phyloP scores from a whole-genome alignment of 1,140 invertebrate species.

The Caenorhabditis briggsae region DNA sequence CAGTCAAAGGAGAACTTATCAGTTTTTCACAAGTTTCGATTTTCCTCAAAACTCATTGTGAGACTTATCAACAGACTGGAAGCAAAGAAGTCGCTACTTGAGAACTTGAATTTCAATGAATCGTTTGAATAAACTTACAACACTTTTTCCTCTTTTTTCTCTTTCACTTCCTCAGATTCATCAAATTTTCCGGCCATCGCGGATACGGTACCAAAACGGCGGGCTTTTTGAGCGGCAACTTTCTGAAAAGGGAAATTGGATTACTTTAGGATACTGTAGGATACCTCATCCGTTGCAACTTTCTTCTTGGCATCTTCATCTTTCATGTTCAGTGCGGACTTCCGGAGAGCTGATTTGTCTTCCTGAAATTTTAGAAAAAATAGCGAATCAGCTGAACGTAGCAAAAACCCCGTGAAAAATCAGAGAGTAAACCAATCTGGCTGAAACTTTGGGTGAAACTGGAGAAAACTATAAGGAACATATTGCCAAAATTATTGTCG shows the following conservation, averaged over 20 bases:
- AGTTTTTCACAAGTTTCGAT: slow-evolving; percentile 5
- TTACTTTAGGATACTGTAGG: background rate
- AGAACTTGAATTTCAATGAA: background rate
- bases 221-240: slow-evolving; percentile 64
- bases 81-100: background rate
- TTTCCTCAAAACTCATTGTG: background rate
- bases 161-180: background rate
- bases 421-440: too few relatives aligned
- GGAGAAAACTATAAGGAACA: too few relatives aligned
- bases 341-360: slow-evolving; percentile 71
- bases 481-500: too few relatives aligned
- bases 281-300: slow-evolving; percentile 63
- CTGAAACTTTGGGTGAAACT: too few relatives aligned
- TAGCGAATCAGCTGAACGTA: background rate
- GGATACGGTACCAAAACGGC: slow-evolving; percentile 69
- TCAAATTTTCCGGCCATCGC: slow-evolving; percentile 72
- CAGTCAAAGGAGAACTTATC: background rate
- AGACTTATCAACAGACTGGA: background rate
- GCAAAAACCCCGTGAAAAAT: too few relatives aligned
- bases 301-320: slow-evolving; percentile 71
- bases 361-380: slow-evolving; percentile 51
- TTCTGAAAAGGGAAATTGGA: slow-evolving; percentile 64
- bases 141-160: slow-evolving; percentile 50
- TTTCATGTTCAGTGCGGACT: slow-evolving; percentile 72
- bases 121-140: background rate